Evolutionary conservation across 2,113 vertebrate genomes (phyloP).

Genomic region (Lota lota): DNA sequence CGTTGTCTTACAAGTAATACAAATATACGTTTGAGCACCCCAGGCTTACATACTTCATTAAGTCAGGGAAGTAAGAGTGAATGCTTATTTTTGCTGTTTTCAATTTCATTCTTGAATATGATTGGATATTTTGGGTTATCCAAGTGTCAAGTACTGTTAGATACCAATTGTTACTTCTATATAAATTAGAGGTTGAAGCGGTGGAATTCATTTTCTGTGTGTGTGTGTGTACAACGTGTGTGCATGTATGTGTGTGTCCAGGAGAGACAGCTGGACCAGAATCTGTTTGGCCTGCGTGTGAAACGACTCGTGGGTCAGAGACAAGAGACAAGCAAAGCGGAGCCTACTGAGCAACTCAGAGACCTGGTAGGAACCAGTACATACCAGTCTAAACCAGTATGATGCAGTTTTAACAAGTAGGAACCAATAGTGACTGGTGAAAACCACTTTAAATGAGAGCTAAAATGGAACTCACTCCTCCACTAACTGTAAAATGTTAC

Average conservation of each 20-base stretch:
- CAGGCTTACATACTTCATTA: too few relatives aligned
- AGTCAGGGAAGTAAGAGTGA: too few relatives aligned
- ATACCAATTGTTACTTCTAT: too few relatives aligned
- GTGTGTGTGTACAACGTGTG: background rate
- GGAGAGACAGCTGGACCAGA: constrained; percentile 74
- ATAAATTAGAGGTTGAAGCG: too few relatives aligned
- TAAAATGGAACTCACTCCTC: too few relatives aligned
- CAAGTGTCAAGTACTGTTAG: too few relatives aligned
- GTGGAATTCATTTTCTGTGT: background rate
- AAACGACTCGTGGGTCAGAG: constrained; percentile 58
- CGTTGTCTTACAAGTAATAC: background rate
- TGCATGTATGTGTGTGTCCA: background rate
- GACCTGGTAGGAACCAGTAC: constrained; percentile 45
- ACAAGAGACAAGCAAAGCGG: background rate
- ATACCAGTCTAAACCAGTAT: constrained; percentile 50
- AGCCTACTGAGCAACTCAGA: background rate
- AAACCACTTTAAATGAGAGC: constrained; percentile 39
- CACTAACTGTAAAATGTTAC: too few relatives aligned
- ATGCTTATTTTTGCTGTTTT: too few relatives aligned
- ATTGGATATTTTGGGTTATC: too few relatives aligned
- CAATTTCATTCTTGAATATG: too few relatives aligned
- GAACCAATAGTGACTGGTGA: constrained; percentile 55
- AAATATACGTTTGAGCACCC: too few relatives aligned
- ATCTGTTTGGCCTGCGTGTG: constrained; percentile 68
- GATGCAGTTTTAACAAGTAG: constrained; percentile 48